Evolutionary conservation across 2,113 vertebrate genomes (phyloP).

Genomic region (Ciconia maguari): DNA sequence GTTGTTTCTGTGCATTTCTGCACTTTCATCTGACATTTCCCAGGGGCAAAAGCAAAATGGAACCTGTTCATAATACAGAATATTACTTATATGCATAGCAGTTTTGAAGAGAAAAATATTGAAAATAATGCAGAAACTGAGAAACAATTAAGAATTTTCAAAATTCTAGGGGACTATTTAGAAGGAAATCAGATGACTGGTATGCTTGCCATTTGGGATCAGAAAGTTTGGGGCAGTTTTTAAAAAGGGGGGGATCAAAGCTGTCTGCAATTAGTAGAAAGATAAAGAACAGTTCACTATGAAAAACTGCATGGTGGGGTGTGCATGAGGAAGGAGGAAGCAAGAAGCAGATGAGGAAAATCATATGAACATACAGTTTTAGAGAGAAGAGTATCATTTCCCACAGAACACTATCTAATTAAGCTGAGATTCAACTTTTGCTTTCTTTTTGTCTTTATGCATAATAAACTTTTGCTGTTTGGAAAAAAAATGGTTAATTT

Average conservation of each 20-base stretch:
- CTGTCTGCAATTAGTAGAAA: background rate
- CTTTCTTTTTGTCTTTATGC: background rate
- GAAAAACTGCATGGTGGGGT: background rate
- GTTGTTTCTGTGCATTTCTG: background rate
- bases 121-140: background rate
- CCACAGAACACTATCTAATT: background rate
- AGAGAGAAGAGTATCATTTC: background rate
- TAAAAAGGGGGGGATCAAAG: background rate
- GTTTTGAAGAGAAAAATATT: background rate
- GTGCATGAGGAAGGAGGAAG: background rate
- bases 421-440: background rate
- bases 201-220: background rate
- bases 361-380: background rate
- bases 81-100: background rate
- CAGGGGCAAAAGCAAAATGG: background rate
- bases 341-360: background rate
- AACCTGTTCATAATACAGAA: background rate
- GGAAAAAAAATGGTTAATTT: background rate
- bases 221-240: background rate
- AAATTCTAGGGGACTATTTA: background rate
- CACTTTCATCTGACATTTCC: background rate
- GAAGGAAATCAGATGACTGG: background rate
- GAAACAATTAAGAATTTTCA: background rate
- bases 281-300: background rate
- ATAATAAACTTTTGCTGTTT: background rate